Evolutionary conservation across 2,888 invertebrate species (phyloP), one percentile per base, ranked within the genome.

Genomic region (Cremastinae sp.): DNA sequence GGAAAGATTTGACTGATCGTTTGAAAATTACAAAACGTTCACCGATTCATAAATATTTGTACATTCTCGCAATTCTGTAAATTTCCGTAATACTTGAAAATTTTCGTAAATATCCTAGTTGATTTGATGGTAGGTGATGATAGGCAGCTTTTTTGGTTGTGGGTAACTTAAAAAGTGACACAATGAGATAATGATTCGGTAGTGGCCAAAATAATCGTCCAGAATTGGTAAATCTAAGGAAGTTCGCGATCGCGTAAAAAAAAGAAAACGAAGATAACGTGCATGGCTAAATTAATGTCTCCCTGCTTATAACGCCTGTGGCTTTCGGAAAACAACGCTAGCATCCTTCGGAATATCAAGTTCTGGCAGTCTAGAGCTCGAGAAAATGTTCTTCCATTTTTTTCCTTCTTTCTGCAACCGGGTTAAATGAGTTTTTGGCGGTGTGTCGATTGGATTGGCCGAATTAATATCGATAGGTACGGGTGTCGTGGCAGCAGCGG

Each of bases 401-500:
- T 41, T 49, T 18, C 12, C n/a, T 28, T 28, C 41, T 43, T 43
- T 53, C 51, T 64, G 12, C 41, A 51, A 39, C 18, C 37, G 55
- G 56, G 51, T 28, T 39, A 64, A 71, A 22, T 39, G 58, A 41
- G 47, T 71, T 62, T 55, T 37, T 71, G 43, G 18, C 61, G 62
- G 53, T 51, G 22, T 71, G 53, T 71, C 78, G 79, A 66, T 78
- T 82, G 82, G 81, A 78, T 70, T 78, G 79, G 80, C 80, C 77
- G 56, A 83, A 84, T 81, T 83, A 83, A 84, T 82, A 77, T 77
- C 80, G 83, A 83, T 83, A 84, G 83, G 83, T 84, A 79, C 79
- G 81, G 81, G 83, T 80, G 85, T 85, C 83, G 85, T 86, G 85
- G 83, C 86, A 55, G 55, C 65, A 82, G 83, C 86, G 84, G 83